These are phyloP conservation scores for Nettapus auritus DNA, from an alignment of 2,113 vertebrate species.

Conservation along the genomic window DNA sequence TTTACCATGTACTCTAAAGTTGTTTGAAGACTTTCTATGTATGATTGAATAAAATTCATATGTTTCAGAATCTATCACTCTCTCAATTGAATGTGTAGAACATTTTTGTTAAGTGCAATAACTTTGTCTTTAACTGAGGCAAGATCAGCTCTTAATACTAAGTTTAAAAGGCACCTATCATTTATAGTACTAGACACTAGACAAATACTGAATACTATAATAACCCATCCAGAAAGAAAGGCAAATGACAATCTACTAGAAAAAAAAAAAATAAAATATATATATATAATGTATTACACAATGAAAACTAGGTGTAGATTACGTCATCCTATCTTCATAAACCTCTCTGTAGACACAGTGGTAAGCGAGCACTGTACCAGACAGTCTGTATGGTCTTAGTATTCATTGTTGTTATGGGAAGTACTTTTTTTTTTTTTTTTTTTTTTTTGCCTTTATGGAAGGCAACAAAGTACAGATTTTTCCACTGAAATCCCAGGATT, in stretches of 20 bases:
- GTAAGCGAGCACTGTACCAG: neutral
- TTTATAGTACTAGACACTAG: neutral
- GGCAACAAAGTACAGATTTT: neutral
- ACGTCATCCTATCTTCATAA: neutral
- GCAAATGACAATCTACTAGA: neutral
- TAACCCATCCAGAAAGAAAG: neutral
- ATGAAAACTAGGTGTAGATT: neutral
- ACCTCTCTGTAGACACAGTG: neutral
- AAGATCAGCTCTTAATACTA: neutral
- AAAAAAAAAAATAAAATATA: neutral
- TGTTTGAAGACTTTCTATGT: neutral
- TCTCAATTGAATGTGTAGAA: neutral
- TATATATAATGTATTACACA: neutral
- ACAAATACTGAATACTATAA: neutral
- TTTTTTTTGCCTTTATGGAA: neutral
- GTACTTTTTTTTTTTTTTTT: neutral
- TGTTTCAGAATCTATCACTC: neutral
- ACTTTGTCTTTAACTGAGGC: neutral
- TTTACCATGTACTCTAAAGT: neutral
- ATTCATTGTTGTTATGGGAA: neutral
- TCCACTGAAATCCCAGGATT: no score
- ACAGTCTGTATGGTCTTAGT: neutral
- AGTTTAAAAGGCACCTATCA: neutral
- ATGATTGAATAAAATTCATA: neutral
- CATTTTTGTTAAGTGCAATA: neutral